Conservation (phyloP, 2,113 vertebrate genomes). For the Thamnophis sirtalis region DNA sequence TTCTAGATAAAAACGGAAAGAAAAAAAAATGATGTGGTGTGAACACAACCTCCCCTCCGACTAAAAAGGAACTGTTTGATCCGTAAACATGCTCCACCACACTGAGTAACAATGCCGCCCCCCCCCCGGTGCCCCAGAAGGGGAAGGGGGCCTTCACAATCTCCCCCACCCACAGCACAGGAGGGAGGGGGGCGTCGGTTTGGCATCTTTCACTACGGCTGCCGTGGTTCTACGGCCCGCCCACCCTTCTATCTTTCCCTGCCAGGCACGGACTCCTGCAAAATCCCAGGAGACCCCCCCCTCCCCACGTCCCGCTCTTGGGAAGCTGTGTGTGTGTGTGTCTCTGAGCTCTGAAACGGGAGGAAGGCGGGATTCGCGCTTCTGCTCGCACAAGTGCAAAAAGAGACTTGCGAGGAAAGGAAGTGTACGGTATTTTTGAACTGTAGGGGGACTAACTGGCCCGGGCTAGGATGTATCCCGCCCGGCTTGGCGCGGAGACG, state of each 20-base stretch:
- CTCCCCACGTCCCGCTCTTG: background rate
- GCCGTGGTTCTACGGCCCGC: background rate
- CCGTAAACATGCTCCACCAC: slow-evolving; percentile 24
- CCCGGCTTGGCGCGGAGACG: background rate
- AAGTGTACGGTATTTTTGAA: slow-evolving; percentile 38
- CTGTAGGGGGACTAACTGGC: slow-evolving; percentile 51
- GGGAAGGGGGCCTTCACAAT: background rate
- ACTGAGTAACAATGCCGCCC: background rate
- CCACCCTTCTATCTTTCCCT: too few species aligned
- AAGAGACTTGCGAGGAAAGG: slow-evolving; percentile 33
- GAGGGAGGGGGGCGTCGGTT: too few species aligned
- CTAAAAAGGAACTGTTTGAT: slow-evolving; percentile 11
- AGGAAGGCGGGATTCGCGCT: background rate
- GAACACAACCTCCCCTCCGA: slow-evolving; percentile 24
- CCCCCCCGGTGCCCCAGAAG: background rate
- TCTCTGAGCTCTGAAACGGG: background rate
- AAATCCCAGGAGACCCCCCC: background rate
- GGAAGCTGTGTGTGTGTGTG: too few species aligned
- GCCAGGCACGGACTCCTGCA: background rate
- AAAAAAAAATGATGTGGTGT: slow-evolving; percentile 18
- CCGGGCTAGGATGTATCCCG: slow-evolving; percentile 9
- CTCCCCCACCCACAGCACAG: background rate
- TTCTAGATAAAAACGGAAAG: slow-evolving; percentile 71
- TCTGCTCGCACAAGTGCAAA: background rate
- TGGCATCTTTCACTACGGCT: background rate